Conservation (phyloP, 2,113 vertebrate species). For the Zosterops borbonicus region DNA sequence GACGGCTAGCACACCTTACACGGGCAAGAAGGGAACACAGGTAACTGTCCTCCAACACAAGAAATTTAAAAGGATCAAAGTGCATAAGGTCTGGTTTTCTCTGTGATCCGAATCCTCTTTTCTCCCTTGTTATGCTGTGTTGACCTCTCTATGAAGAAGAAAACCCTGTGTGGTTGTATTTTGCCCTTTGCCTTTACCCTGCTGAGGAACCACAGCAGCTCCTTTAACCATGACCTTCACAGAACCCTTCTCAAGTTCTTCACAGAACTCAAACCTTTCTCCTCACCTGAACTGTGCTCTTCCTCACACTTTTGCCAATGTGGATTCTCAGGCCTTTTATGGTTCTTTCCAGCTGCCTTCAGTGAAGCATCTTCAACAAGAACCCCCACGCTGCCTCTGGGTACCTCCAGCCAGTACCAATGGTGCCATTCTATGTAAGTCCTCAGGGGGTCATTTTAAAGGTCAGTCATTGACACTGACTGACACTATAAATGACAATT, state of each 20-base stretch:
- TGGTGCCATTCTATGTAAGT: not conserved
- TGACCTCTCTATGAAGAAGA: not conserved
- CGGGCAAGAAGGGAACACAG: not conserved
- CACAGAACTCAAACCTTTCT: not conserved
- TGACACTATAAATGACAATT: not conserved
- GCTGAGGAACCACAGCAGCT: not conserved
- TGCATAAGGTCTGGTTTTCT: not conserved
- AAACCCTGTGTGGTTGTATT: rapidly evolving
- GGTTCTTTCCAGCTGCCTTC: not conserved
- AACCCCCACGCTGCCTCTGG: rapidly evolving
- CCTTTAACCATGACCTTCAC: rapidly evolving
- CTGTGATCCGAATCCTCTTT: not conserved
- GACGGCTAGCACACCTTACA: not conserved
- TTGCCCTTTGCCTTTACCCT: not conserved
- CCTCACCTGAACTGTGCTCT: not conserved
- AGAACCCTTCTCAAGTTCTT: not conserved
- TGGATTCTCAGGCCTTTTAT: not conserved
- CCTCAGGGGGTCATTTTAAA: not conserved
- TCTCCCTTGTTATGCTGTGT: not conserved
- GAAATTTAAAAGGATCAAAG: not conserved
- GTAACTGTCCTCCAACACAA: not conserved
- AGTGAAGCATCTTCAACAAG: not conserved
- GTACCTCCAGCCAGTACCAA: not conserved
- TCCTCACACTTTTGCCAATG: not conserved
- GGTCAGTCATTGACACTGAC: not conserved